These are phyloP conservation scores for Ispidina picta DNA, from an alignment of 2,797 vertebrate genomes.

Conservation along the genomic window DNA sequence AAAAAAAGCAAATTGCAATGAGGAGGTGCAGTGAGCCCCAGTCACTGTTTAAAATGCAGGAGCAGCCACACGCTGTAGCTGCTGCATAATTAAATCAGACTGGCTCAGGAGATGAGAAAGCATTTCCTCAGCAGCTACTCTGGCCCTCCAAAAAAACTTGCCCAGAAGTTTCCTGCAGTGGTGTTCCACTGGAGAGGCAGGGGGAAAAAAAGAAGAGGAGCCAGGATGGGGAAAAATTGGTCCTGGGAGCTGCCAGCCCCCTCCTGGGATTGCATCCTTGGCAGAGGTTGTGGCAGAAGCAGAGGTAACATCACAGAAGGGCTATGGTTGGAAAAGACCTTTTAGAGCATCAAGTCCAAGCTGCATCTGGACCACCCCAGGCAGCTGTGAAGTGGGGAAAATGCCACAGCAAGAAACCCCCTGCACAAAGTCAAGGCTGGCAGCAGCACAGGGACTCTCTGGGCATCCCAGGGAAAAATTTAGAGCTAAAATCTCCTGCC, in stretches of 20 bases:
- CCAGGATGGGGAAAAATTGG: background rate
- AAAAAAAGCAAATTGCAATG: background rate
- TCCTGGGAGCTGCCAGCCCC: background rate
- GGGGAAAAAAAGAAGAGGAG: background rate
- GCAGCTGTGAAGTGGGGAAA: too few relatives aligned
- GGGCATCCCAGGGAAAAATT: background rate
- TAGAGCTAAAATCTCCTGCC: background rate
- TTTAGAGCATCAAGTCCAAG: background rate
- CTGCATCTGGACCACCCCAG: rapidly evolving
- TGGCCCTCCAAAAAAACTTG: background rate
- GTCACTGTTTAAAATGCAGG: background rate
- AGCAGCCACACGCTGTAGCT: background rate
- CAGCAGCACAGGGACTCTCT: background rate
- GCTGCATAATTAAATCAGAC: background rate
- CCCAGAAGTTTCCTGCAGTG: background rate
- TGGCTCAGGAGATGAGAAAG: background rate
- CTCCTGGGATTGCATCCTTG: background rate
- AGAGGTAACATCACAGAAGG: background rate
- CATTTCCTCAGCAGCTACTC: background rate
- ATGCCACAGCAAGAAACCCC: background rate
- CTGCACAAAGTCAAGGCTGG: background rate
- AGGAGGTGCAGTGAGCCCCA: background rate
- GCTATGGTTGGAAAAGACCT: too few relatives aligned
- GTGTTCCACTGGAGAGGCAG: background rate
- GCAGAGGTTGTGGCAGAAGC: background rate